phyloP scores from a whole-genome alignment of 2,113 vertebrate genomes.

The Ciconia maguari region DNA sequence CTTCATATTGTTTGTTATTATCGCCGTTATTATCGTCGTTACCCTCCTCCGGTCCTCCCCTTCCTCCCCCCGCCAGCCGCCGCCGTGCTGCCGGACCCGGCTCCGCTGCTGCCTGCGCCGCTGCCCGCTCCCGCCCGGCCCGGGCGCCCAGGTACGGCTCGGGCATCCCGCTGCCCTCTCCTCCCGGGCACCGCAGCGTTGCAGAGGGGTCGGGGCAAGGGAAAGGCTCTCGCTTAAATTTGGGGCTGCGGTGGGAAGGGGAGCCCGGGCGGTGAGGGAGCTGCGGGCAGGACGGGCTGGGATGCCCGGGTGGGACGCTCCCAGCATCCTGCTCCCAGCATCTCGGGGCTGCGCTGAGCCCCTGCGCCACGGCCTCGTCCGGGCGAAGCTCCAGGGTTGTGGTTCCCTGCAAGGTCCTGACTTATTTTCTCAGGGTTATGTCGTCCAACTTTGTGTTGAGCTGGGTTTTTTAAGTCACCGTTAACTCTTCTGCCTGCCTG shows the following conservation, averaged over 20 bases:
- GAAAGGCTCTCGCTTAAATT: background rate
- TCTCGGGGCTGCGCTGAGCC: background rate
- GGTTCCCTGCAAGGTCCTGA: background rate
- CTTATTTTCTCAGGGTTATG: background rate
- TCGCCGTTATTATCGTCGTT: background rate
- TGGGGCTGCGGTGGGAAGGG: background rate
- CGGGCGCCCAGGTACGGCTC: constrained; percentile 1
- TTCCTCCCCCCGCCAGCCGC: background rate
- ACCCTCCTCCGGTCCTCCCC: background rate
- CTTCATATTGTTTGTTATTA: background rate
- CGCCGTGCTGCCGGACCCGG: background rate
- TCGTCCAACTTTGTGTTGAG: fast-evolving
- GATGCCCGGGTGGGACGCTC: background rate
- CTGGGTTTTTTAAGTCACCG: background rate
- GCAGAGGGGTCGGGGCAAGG: background rate
- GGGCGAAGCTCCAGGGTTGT: background rate
- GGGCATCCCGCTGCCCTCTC: background rate
- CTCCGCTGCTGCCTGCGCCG: background rate
- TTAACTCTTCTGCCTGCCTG: background rate
- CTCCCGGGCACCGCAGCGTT: background rate
- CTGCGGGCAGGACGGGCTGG: background rate
- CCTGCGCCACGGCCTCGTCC: background rate
- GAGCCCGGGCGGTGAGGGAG: background rate
- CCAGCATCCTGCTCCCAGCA: background rate
- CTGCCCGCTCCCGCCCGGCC: background rate